These are phyloP conservation scores for Dascyllus trimaculatus DNA, from an alignment of 2,113 vertebrate genomes.

Conservation along the genomic window DNA sequence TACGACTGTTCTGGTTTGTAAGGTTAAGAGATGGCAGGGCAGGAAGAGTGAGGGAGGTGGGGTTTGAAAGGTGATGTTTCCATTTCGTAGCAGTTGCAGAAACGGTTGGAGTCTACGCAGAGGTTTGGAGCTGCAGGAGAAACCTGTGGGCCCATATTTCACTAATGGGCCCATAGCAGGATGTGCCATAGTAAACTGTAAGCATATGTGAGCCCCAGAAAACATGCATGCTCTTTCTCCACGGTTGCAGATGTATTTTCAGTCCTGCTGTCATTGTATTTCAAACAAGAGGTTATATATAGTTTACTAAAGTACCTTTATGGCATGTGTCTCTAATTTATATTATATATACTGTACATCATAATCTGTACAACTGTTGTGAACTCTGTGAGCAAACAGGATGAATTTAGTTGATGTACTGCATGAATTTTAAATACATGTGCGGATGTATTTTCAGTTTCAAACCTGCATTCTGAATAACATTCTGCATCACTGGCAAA, in stretches of 20 bases:
- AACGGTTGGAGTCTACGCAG: constrained; percentile 18
- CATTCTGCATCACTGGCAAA: no score
- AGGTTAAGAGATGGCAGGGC: not conserved
- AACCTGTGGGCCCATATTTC: constrained; percentile 25
- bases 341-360: no score
- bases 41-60: not conserved
- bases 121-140: constrained; percentile 31
- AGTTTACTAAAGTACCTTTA: not conserved
- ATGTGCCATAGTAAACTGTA: constrained; percentile 25
- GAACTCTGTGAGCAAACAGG: no score
- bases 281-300: not conserved
- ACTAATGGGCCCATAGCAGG: constrained; percentile 4
- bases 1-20: constrained; percentile 9
- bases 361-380: no score
- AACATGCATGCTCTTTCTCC: not conserved
- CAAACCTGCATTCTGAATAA: no score
- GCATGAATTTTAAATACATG: no score
- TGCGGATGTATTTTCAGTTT: not conserved
- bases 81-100: constrained; percentile 1
- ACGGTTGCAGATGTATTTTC: not conserved
- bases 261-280: not conserved
- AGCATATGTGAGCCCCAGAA: constrained; percentile 26
- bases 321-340: no score
- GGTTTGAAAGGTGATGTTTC: constrained; percentile 18
- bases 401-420: no score